Conservation (phyloP, 2,113 vertebrate species). For the Empidonax alnorum region DNA sequence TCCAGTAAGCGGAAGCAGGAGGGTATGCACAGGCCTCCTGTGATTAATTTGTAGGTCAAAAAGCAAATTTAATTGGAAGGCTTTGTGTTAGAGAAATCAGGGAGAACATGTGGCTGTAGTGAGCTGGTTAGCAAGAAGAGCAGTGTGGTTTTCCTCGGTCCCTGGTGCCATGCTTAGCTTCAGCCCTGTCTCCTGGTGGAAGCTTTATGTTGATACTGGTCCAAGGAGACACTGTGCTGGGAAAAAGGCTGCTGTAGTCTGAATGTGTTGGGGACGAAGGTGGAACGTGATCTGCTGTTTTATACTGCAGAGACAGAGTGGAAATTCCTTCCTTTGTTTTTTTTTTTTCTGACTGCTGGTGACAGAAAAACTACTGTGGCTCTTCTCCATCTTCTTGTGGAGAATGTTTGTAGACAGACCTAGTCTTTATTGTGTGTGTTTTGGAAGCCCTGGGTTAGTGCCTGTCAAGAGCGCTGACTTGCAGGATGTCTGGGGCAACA, state of each 20-base stretch:
- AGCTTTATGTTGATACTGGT: not conserved
- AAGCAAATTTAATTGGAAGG: not conserved
- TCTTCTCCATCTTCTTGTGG: not conserved
- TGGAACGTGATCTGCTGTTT: not conserved
- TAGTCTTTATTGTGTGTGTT: not conserved
- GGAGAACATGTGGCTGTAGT: not conserved
- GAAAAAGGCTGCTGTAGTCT: not conserved
- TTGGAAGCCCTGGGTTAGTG: not conserved
- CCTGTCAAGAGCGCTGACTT: not conserved
- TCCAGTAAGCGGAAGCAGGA: not conserved
- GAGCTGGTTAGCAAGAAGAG: not conserved
- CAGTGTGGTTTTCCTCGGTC: not conserved
- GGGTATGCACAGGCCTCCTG: not conserved
- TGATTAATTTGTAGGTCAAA: not conserved
- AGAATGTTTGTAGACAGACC: not conserved
- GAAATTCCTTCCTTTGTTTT: not conserved
- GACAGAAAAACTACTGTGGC: not conserved
- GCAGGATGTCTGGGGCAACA: not conserved
- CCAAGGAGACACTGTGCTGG: not conserved
- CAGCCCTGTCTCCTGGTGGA: not conserved
- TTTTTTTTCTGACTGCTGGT: not conserved
- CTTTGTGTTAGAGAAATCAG: not conserved
- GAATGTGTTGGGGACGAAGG: not conserved
- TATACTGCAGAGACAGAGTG: not conserved
- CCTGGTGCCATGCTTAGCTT: not conserved